Evolutionary conservation across 2,888 invertebrate genomes (phyloP).

Genomic region (Penaeus monodon): DNA sequence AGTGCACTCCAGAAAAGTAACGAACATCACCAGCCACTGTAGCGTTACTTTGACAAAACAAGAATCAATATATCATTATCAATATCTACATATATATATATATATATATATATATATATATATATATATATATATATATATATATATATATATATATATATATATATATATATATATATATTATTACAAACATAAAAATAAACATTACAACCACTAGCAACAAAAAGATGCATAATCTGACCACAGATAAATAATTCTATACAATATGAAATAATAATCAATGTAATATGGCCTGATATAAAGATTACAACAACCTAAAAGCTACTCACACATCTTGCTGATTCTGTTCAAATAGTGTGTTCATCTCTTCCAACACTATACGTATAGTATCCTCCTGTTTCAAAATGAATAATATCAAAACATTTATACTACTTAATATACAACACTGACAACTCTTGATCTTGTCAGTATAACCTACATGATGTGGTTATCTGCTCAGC

Average conservation of each 20-base stretch:
- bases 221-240: no score
- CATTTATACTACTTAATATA: background rate
- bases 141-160: no score
- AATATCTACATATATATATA: no score
- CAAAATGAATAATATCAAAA: background rate
- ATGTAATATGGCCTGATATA: no score
- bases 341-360: slow-evolving; percentile 84
- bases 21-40: slow-evolving; percentile 70
- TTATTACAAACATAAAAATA: background rate
- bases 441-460: background rate
- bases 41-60: slow-evolving; percentile 68
- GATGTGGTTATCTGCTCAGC: no score
- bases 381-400: slow-evolving; percentile 83
- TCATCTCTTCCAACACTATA: slow-evolving; percentile 89
- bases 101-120: no score
- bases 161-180: no score
- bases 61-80: slow-evolving; percentile 4
- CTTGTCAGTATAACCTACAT: no score
- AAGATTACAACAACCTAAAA: background rate
- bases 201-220: background rate
- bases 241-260: no score
- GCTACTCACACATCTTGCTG: slow-evolving; percentile 86
- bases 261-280: no score
- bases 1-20: slow-evolving; percentile 80
- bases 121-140: no score